Evolutionary conservation across 2,888 invertebrate species (phyloP).

Genomic region (Latrodectus hesperus): DNA sequence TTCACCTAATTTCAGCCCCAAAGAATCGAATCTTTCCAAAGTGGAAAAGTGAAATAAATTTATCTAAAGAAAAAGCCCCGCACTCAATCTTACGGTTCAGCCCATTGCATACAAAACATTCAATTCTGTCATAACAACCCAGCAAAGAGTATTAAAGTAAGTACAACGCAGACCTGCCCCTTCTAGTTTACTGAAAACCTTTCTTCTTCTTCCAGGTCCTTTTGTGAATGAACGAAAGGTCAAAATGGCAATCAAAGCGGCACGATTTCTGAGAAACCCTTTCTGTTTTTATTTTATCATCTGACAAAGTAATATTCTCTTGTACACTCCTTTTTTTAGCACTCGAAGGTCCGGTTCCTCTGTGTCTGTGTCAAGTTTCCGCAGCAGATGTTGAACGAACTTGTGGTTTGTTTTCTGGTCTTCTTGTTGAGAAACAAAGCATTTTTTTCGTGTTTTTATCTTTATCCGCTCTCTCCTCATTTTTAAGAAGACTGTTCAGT

Average conservation of each 20-base stretch:
- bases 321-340: conserved; percentile 32
- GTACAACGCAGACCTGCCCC: conserved; percentile 31
- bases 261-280: conserved; percentile 34
- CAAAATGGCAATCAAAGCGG: conserved; percentile 56
- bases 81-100: background rate
- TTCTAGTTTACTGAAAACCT: conserved; percentile 20
- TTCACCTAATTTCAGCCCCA: too few relatives aligned
- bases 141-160: background rate
- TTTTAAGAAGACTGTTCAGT: conserved; percentile 19
- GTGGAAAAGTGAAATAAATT: too few relatives aligned
- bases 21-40: too few relatives aligned
- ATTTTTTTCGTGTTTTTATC: background rate
- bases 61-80: too few relatives aligned
- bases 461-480: conserved; percentile 21
- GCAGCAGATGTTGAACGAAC: conserved; percentile 19
- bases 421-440: conserved; percentile 13
- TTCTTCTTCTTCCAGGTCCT: conserved; percentile 18
- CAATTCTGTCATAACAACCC: background rate
- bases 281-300: conserved; percentile 24
- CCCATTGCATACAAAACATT: background rate
- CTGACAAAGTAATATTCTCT: conserved; percentile 37
- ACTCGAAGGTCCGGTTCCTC: conserved; percentile 55
- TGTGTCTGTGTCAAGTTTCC: conserved; percentile 37
- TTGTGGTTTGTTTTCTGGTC: conserved; percentile 10
- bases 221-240: conserved; percentile 39